A percentile compares a stretch with the other conserved stretches of the same genome.
These are phyloP conservation scores for Sprattus sprattus DNA, from an alignment of 2,113 vertebrate species.

Conservation along the genomic window DNA sequence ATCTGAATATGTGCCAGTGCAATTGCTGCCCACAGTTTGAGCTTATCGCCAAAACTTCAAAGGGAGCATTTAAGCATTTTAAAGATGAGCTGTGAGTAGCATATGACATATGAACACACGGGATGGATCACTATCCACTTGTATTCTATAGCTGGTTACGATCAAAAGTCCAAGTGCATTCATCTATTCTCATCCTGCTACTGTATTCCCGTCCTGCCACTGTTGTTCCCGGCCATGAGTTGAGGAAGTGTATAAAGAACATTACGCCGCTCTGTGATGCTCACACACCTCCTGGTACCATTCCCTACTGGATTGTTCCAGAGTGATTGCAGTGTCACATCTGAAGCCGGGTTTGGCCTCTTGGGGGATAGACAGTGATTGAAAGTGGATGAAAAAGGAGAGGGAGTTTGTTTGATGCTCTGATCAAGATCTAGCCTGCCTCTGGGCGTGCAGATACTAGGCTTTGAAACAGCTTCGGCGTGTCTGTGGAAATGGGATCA, in stretches of 20 bases:
- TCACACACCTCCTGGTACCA: background rate
- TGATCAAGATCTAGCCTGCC: background rate
- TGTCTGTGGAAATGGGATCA: background rate
- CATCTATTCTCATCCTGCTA: background rate
- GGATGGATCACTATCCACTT: background rate
- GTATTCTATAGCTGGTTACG: background rate
- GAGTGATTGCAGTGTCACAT: background rate
- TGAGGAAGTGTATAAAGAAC: background rate
- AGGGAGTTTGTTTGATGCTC: background rate
- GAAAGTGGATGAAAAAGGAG: background rate
- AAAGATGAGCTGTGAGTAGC: background rate
- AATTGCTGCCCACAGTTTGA: background rate
- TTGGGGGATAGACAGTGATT: background rate
- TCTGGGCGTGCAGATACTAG: background rate
- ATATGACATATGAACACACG: background rate
- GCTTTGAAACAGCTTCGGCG: background rate
- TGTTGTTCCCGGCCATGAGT: background rate
- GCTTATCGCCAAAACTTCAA: background rate
- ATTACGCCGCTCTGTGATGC: background rate
- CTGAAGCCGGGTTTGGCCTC: background rate
- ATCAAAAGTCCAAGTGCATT: background rate
- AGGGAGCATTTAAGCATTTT: background rate
- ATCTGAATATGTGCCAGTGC: background rate
- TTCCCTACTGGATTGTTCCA: background rate
- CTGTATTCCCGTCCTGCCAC: background rate